Evolutionary conservation across 2,113 vertebrate species (phyloP), one percentile per base, ranked within the genome.

Genomic region (Eurystomus gularis): DNA sequence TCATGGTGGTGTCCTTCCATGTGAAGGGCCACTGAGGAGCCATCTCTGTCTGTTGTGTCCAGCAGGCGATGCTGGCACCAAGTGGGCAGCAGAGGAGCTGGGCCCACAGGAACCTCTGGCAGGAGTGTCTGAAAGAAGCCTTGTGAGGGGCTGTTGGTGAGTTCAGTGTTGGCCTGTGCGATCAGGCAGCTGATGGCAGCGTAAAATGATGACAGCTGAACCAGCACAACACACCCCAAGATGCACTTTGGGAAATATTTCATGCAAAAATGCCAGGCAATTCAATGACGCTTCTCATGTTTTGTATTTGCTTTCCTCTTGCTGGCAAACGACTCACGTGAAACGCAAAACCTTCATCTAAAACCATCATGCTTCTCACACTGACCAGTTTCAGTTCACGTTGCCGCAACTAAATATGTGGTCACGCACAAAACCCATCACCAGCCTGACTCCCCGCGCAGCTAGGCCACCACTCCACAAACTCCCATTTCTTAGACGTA

Each of bases 321-420:
- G 10, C 9, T 62, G 48, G 57, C 61, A 68, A 62, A 68, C 1
- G 3, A 51, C 66, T 58, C 3, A 0, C 5, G n/a, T 2, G 13
- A 61, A 55, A 44, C 7, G 66, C 29, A 68, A 83, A 79, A 24
- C 57, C 17, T 52, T 51, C 28, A 8, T 42, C 57, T 23, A 3
- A 52, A 70, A 40, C 15, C 57, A 58, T 23, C 17, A 10, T 3
- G 1, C n/a, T 42, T 9, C 17, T 37, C 15, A 9, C 33, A 3
- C 3, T 12, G 33, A 48, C 69, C 18, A 3, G 28, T 31, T 14
- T 39, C 31, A 10, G 21, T 4, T 44, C 0, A 0, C 5, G 17
- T 31, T 3, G 0, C 18, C 35, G 26, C 49, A 20, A 29, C 13
- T 37, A 51, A 55, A 29, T 11, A 61, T 0, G 0, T 37, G 35